Base-by-base conservation (phyloP, 1,140 invertebrate species). In the Zophobas morio region DNA sequence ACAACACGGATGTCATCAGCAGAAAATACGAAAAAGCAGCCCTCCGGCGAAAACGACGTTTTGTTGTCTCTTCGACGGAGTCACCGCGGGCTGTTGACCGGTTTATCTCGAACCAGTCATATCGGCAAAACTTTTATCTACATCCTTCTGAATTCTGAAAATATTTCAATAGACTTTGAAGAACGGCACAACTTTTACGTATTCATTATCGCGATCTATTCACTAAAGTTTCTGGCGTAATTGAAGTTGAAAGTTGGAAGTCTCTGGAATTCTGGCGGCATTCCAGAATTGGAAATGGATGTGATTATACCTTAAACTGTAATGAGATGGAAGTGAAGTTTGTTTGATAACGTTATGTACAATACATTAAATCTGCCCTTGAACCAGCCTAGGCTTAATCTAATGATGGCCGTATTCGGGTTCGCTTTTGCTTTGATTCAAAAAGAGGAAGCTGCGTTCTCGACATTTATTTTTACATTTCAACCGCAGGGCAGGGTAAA, bases 201-300 rank as follows among this genome's bases (percentile, higher is more conserved):
- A 51, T 51, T 51, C 49, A 39, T 39, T 39, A 39, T 33, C 39
- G 33, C 6, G 42, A 42, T 66, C 37, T 39, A 42, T 66, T 40
- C 60, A 42, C 6, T 60, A 60, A 60, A 60, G 37, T 66, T 66
- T 66, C 33, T 40, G 60, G 37, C 37, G 37, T 66, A 66, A 66
- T 66, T 66, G 60, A 66, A 66, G 39, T 42, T 8, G 60, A 66
- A 66, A 39, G 36, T 46, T 46, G 42, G 42, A 46, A 46, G 42
- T 46, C 60, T 66, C 60, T 66, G 60, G 60, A 66, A 66, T 66
- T 66, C 60, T 66, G 60, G 60, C 60, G 60, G 60, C 60, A 66
- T 66, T 66, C 60, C 60, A 66, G 60, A 20, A 66, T 66, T 66
- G 40, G 1, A 46, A 66, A 66, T 66, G 60, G 57, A 63, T 63